These are phyloP conservation scores for Erannis defoliaria DNA, from an alignment of 2,888 invertebrate species.

Conservation along the genomic window DNA sequence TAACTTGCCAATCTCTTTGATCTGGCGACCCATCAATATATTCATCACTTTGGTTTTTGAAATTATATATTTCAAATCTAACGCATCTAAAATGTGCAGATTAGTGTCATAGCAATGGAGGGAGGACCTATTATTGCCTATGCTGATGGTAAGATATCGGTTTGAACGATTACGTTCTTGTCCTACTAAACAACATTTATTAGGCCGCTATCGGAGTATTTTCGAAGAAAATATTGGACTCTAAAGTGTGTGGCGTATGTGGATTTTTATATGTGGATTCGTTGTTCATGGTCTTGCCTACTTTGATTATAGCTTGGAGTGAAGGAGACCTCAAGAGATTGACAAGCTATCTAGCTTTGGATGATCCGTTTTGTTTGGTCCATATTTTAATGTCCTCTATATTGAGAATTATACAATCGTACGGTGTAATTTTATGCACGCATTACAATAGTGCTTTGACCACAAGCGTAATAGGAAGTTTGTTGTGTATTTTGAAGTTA, in stretches of 20 bases:
- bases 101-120: background rate
- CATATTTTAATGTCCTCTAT: background rate
- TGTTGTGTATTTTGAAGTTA: background rate
- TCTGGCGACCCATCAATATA: background rate
- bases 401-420: background rate
- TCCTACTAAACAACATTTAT: background rate
- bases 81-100: background rate
- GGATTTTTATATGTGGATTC: background rate
- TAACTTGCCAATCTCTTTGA: background rate
- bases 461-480: background rate
- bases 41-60: background rate
- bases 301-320: background rate
- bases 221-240: background rate
- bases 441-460: slow-evolving; percentile 1
- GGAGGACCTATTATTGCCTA: background rate
- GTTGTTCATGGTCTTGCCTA: background rate
- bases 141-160: background rate
- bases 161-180: background rate
- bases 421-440: background rate
- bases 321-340: background rate
- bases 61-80: background rate
- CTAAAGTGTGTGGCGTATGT: too few relatives aligned
- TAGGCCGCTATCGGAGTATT: background rate
- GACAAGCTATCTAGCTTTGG: background rate
- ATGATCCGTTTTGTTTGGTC: background rate